Evolutionary conservation across 2,888 invertebrate genomes (phyloP).

Genomic region (Congeria kusceri): DNA sequence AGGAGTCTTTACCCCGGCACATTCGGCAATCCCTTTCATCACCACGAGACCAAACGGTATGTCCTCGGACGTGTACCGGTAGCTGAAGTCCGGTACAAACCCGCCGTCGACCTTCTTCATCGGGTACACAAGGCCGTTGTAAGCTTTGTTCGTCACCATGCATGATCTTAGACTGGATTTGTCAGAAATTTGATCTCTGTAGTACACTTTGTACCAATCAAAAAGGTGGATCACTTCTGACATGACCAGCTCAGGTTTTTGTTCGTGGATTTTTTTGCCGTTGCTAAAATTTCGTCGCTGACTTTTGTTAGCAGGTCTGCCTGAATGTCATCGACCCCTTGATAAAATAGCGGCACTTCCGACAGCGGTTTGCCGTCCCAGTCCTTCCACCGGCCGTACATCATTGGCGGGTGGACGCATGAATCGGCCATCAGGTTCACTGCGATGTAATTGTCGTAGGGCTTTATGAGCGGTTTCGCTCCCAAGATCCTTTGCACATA

Average conservation of each 20-base stretch:
- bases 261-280: slow-evolving; percentile 67
- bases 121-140: slow-evolving; percentile 73
- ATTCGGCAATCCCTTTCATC: slow-evolving; percentile 74
- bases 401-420: slow-evolving; percentile 76
- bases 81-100: slow-evolving; percentile 72
- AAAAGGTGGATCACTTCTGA: slow-evolving; percentile 69
- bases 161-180: slow-evolving; percentile 57
- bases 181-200: slow-evolving; percentile 68
- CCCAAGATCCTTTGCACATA: slow-evolving; percentile 70
- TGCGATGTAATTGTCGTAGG: slow-evolving; percentile 71
- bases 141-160: slow-evolving; percentile 74
- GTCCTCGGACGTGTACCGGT: slow-evolving; percentile 75
- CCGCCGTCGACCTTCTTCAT: slow-evolving; percentile 68
- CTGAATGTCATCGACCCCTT: slow-evolving; percentile 73
- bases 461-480: slow-evolving; percentile 61
- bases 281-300: slow-evolving; percentile 74
- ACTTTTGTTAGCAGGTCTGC: slow-evolving; percentile 69
- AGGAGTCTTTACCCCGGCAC: slow-evolving; percentile 73
- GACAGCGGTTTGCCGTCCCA: slow-evolving; percentile 73
- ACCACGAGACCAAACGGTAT: too few species aligned
- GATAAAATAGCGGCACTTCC: slow-evolving; percentile 75
- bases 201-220: slow-evolving; percentile 73
- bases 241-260: slow-evolving; percentile 66
- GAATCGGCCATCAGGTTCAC: slow-evolving; percentile 76
- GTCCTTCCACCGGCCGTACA: slow-evolving; percentile 75